Evolutionary conservation across 2,113 vertebrate genomes (phyloP), one percentile per base, ranked within the genome.

Genomic region (Carassius carassius): DNA sequence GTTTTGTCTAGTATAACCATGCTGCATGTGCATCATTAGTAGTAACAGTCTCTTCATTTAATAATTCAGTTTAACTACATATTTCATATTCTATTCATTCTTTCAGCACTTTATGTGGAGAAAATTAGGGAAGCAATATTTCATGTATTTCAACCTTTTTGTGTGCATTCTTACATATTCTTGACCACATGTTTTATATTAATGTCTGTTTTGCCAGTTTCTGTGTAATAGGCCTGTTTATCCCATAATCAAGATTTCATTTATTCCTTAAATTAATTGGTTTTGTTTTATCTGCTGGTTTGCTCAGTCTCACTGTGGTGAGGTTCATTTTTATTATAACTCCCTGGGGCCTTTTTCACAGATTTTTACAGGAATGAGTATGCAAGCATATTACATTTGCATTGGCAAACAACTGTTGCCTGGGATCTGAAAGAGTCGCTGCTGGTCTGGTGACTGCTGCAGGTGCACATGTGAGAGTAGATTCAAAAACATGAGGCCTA

Each of bases 401-500:
- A 78, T 78, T 78, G 62, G 35, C n/a, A 62, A 78, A 23, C n/a
- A 17, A 25, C 54, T 37, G 12, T 12, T 37, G 10, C 41, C 54
- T 37, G 19, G 12, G 6, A 41, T 12, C 25, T 78, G 51, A 54
- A 58, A 78, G 56, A 25, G 56, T 41, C 19, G 1, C 37, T 41
- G 37, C 37, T 41, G 37, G 37, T 41, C 37, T 41, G 37, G 7
- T 8, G 37, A 47, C 44, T 47, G 41, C 56, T 78, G 32, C 76
- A 78, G 76, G 76, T 78, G 56, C 76, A 44, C 35, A 60, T 78
- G 17, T n/a, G 76, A 60, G 76, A 58, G 8, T 19, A 9, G 49
- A 77, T 76, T 76, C 25, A 78, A 58, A 78, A 62, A 23, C 47
- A n/a, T 14, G 5, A 60, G 29, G 19, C 14, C 14, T 25, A 3